Evolutionary conservation across 2,797 vertebrate species (phyloP).

Genomic region (Sebastes wilsoni): DNA sequence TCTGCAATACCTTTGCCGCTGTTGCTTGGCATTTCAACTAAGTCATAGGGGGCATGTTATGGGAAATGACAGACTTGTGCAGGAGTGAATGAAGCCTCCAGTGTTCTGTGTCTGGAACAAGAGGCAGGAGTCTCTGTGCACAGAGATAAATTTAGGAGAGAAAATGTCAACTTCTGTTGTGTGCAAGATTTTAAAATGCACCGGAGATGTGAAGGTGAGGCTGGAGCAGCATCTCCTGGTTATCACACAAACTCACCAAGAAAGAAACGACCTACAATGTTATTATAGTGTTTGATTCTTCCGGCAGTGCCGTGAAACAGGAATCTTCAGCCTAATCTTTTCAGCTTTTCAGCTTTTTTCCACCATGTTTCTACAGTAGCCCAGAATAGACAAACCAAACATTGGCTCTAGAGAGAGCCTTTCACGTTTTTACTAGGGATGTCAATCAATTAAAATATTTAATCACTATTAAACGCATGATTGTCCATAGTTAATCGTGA

Average conservation of each 20-base stretch:
- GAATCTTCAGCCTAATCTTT: background rate
- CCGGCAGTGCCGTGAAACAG: background rate
- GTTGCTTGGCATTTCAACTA: slow-evolving; percentile 54
- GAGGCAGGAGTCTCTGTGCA: slow-evolving; percentile 41
- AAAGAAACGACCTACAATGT: background rate
- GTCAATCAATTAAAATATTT: too few species aligned
- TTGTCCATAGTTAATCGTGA: too few species aligned
- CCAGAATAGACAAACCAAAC: too few species aligned
- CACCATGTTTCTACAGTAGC: too few species aligned
- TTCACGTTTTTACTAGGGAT: too few species aligned
- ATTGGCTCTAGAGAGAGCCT: too few species aligned
- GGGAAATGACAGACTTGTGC: slow-evolving; percentile 64
- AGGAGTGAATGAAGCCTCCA: slow-evolving; percentile 51
- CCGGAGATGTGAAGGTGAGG: slow-evolving; percentile 58
- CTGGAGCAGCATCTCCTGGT: slow-evolving; percentile 1
- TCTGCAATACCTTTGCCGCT: background rate
- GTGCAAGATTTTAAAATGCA: slow-evolving; percentile 60
- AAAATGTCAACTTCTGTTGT: slow-evolving; percentile 79
- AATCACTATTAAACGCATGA: too few species aligned
- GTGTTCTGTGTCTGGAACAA: slow-evolving; percentile 49
- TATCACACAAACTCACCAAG: background rate
- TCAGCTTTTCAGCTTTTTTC: too few species aligned
- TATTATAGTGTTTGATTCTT: background rate
- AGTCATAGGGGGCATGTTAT: slow-evolving; percentile 49
- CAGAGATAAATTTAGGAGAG: slow-evolving; percentile 71